These are phyloP conservation scores for Notarius lentiginosus DNA, from an alignment of 2,113 vertebrate genomes.

Conservation along the genomic window DNA sequence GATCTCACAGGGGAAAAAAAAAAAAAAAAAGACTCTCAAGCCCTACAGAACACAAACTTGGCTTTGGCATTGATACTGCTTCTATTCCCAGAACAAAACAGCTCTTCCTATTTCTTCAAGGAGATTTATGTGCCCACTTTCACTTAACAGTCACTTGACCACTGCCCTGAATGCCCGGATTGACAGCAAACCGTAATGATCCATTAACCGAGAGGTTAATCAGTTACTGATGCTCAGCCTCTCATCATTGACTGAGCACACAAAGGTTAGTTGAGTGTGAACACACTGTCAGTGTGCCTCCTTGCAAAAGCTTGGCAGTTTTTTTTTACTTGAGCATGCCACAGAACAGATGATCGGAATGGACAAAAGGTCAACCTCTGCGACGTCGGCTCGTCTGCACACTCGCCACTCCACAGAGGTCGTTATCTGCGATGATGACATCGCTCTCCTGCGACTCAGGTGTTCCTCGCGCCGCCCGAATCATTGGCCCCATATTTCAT, in stretches of 20 bases:
- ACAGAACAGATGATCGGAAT: constrained; percentile 23
- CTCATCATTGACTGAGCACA: constrained; percentile 46
- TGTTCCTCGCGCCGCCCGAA: constrained; percentile 22
- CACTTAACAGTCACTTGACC: constrained; percentile 61
- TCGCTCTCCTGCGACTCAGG: constrained; percentile 42
- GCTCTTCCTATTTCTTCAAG: neutral
- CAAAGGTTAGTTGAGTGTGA: constrained; percentile 46
- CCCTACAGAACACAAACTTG: neutral
- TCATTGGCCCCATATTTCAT: constrained; percentile 40
- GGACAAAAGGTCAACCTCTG: constrained; percentile 25
- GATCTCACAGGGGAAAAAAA: neutral
- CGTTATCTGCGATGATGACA: constrained; percentile 26
- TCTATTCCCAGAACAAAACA: neutral
- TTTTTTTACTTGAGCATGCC: neutral
- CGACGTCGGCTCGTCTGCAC: constrained; percentile 2
- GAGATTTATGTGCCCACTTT: constrained; percentile 11
- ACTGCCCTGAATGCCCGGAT: constrained; percentile 70
- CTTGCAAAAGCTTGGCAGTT: neutral
- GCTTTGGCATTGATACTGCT: neutral
- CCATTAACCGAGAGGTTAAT: constrained; percentile 75
- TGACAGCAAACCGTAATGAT: constrained; percentile 73
- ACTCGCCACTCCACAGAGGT: constrained; percentile 5
- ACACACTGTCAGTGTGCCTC: constrained; percentile 1
- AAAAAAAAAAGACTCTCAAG: neutral
- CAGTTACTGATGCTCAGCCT: constrained; percentile 67